phyloP scores from a whole-genome alignment of 2,797 vertebrate species.

The Bovichtus diacanthus region DNA sequence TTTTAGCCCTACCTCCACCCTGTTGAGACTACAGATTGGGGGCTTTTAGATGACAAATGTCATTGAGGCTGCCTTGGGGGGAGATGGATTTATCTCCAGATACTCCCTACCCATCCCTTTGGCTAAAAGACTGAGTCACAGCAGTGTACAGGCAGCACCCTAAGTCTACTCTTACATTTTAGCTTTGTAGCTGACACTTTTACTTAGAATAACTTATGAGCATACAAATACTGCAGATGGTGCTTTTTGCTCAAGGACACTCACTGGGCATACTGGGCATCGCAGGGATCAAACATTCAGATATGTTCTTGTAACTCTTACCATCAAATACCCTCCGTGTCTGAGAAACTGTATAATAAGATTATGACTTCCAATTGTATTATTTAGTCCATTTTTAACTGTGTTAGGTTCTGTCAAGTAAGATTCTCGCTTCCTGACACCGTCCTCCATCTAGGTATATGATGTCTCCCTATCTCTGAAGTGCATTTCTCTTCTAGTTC shows the following conservation, averaged over 20 bases:
- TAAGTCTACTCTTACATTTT: slow-evolving; percentile 21
- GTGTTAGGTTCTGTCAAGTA: slow-evolving; percentile 16
- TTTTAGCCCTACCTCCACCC: slow-evolving; percentile 56
- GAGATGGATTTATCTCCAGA: slow-evolving; percentile 36
- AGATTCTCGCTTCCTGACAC: slow-evolving; percentile 5
- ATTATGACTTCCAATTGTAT: background rate
- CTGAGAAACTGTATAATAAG: background rate
- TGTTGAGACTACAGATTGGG: slow-evolving; percentile 74
- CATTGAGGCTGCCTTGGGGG: slow-evolving; percentile 44
- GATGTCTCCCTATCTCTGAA: slow-evolving; percentile 33
- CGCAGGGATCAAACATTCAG: slow-evolving; percentile 22
- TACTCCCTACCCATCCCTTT: slow-evolving; percentile 27
- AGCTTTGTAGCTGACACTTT: slow-evolving; percentile 18
- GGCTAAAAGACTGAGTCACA: slow-evolving; percentile 38
- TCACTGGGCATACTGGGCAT: background rate
- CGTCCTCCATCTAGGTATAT: slow-evolving; percentile 23
- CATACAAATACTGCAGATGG: slow-evolving; percentile 38
- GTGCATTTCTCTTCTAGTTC: slow-evolving; percentile 33
- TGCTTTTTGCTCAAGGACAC: slow-evolving; percentile 33
- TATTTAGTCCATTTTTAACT: slow-evolving; percentile 12
- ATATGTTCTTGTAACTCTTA: slow-evolving; percentile 13
- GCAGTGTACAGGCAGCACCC: slow-evolving; percentile 1
- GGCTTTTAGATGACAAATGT: slow-evolving; percentile 68
- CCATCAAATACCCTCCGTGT: background rate
- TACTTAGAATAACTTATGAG: slow-evolving; percentile 25